Evolutionary conservation across 2,797 vertebrate species (phyloP).

Genomic region (Ctenopoma multispine): DNA sequence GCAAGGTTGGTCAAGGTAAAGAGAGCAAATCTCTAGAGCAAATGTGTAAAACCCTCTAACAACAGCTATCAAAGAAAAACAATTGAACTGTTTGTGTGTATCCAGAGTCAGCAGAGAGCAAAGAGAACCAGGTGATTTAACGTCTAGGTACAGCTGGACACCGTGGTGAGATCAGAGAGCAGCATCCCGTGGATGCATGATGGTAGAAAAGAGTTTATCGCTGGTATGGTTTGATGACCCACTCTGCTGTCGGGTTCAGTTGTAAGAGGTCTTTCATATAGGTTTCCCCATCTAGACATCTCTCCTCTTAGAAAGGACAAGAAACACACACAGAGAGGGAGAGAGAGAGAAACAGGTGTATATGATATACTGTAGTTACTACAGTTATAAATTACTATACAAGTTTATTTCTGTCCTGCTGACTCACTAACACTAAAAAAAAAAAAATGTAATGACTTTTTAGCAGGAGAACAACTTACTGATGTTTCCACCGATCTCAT

Average conservation of each 20-base stretch:
- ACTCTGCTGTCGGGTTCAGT: conserved; percentile 95
- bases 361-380: neutral
- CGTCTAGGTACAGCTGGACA: conserved; percentile 13
- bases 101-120: conserved; percentile 14
- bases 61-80: neutral
- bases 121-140: conserved; percentile 7
- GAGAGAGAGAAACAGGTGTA: conserved; percentile 8
- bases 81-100: conserved; percentile 1
- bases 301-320: conserved; percentile 84
- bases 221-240: conserved; percentile 91
- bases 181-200: neutral
- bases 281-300: conserved; percentile 91
- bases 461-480: conserved; percentile 80
- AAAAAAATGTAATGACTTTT: neutral
- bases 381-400: neutral
- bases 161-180: conserved; percentile 2
- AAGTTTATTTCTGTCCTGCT: neutral
- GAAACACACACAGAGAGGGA: neutral
- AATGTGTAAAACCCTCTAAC: neutral
- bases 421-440: neutral
- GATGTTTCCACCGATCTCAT: conserved; percentile 95
- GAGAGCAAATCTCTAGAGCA: conserved; percentile 14
- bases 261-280: conserved; percentile 95
- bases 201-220: conserved; percentile 57
- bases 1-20: neutral